These are phyloP conservation scores for Hemicrepidius hirtus DNA, from an alignment of 2,888 invertebrate species.

Conservation along the genomic window DNA sequence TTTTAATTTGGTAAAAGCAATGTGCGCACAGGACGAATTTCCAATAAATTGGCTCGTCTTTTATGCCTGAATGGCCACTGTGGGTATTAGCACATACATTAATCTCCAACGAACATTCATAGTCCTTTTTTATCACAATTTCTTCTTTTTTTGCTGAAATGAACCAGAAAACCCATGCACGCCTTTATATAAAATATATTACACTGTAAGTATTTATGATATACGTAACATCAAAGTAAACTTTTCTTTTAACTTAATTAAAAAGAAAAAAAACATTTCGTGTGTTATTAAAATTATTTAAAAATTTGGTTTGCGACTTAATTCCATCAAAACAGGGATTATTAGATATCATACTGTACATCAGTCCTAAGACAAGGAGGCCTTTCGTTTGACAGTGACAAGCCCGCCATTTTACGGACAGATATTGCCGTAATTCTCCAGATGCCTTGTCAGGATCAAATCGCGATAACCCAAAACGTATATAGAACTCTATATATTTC, in stretches of 20 bases:
- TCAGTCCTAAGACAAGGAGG: conserved; percentile 22
- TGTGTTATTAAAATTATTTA: neutral
- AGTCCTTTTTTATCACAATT: conserved; percentile 4
- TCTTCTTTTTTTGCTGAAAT: conserved; percentile 6
- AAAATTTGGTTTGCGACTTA: neutral
- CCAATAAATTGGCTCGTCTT: conserved; percentile 15
- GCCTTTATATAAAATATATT: neutral
- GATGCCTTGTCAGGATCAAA: conserved; percentile 40
- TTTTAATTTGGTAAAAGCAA: conserved; percentile 7
- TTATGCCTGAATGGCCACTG: conserved; percentile 5
- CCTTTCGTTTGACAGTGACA: conserved; percentile 32
- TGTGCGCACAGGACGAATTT: neutral
- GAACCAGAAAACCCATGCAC: neutral
- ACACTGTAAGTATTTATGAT: neutral
- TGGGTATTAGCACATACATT: conserved; percentile 13
- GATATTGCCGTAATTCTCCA: conserved; percentile 39
- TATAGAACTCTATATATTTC: conserved; percentile 22
- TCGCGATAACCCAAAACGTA: conserved; percentile 36
- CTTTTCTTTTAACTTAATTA: no score
- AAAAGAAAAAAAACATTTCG: no score
- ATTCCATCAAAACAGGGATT: neutral
- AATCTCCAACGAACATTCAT: conserved; percentile 19
- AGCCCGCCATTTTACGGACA: conserved; percentile 31
- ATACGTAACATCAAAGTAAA: no score
- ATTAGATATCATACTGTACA: conserved; percentile 17